phyloP scores from a whole-genome alignment of 2,797 vertebrate genomes.

The Chrosomus eos region DNA sequence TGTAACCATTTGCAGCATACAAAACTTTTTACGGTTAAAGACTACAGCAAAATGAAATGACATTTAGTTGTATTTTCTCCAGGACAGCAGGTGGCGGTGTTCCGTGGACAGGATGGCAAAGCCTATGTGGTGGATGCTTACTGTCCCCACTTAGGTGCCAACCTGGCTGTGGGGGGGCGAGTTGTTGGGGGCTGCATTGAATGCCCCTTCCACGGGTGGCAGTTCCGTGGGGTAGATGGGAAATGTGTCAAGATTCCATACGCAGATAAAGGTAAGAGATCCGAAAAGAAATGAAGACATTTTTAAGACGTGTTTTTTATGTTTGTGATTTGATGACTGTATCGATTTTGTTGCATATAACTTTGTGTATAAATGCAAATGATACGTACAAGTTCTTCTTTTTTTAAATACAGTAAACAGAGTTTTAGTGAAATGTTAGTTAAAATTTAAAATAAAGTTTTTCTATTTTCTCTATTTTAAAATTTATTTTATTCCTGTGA shows the following conservation, averaged over 20 bases:
- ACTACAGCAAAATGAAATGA: neutral
- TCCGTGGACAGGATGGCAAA: conserved; percentile 75
- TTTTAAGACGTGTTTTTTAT: neutral
- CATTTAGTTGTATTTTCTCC: conserved; percentile 11
- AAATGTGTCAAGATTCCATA: conserved; percentile 80
- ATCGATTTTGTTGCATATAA: neutral
- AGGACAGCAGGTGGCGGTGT: conserved; percentile 80
- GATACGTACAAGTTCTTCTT: neutral
- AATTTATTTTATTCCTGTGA: neutral
- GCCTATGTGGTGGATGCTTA: conserved; percentile 79
- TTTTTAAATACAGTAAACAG: too few species aligned
- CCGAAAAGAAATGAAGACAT: neutral
- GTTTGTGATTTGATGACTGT: neutral
- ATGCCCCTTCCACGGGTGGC: conserved; percentile 87
- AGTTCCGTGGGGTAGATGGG: conserved; percentile 79
- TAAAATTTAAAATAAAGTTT: neutral
- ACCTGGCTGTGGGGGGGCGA: conserved; percentile 78
- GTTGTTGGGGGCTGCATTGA: conserved; percentile 83
- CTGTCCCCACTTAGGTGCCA: conserved; percentile 85
- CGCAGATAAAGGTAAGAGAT: conserved; percentile 77
- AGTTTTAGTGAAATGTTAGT: neutral
- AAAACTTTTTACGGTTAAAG: neutral
- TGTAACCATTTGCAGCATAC: neutral
- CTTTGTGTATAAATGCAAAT: neutral
- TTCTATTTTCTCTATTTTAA: too few species aligned